A percentile compares a stretch with the other conserved stretches of the same genome.
Conservation (phyloP, 2,113 vertebrate species). For the Alces alces region DNA sequence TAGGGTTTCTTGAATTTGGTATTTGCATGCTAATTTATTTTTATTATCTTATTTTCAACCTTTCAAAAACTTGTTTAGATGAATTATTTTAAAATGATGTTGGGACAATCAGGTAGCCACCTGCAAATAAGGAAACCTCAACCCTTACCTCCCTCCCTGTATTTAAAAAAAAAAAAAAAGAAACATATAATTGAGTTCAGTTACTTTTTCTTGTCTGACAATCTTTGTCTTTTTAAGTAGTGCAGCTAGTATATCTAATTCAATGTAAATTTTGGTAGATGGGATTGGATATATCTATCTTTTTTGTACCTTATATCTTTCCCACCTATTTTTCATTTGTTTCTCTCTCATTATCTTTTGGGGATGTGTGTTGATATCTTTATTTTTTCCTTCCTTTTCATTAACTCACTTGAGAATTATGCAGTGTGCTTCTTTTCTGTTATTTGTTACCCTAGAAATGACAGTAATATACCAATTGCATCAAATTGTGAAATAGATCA, state of each 20-base stretch:
- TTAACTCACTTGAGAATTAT: not conserved
- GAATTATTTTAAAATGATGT: not conserved
- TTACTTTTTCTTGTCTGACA: not conserved
- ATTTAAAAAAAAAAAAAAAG: too few relatives aligned
- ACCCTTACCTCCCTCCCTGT: too few relatives aligned
- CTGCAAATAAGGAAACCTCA: too few relatives aligned
- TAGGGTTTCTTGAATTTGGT: not conserved
- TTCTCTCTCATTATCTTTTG: not conserved
- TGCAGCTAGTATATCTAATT: not conserved
- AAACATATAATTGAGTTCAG: not conserved
- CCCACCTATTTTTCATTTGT: not conserved
- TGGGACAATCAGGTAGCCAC: too few relatives aligned
- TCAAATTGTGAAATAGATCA: not conserved
- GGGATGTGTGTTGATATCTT: not conserved
- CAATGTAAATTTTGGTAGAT: not conserved
- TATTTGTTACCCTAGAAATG: not conserved
- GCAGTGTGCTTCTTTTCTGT: not conserved
- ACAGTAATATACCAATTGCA: not conserved
- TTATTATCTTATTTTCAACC: slow-evolving; percentile 2
- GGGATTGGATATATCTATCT: not conserved
- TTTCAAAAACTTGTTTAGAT: not conserved
- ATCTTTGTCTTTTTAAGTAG: not conserved
- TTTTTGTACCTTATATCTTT: not conserved
- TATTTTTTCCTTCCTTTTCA: too few relatives aligned
- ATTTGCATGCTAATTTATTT: not conserved